Conservation (phyloP, 1,140 invertebrate genomes). For the Pteromalus puparum region DNA sequence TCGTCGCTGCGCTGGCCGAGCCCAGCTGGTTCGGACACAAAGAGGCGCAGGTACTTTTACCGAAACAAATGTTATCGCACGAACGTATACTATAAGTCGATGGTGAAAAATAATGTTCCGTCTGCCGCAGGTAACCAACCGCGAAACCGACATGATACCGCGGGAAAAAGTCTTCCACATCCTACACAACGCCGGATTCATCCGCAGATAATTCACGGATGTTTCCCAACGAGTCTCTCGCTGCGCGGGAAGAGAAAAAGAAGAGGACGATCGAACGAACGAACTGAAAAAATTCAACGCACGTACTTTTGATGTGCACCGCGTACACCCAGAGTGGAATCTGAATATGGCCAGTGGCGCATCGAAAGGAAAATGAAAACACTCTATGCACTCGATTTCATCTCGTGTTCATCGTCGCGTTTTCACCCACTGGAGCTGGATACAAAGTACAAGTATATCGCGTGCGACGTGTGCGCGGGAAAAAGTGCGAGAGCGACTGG, state of each 20-base stretch:
- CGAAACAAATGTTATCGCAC: not conserved
- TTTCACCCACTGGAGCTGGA: not conserved
- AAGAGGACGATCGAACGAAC: not conserved
- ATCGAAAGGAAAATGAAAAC: not conserved
- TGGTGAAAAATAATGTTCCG: slow-evolving; percentile 31
- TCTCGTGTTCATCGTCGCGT: not conserved
- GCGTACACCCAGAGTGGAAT: not conserved
- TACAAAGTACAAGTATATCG: too few species aligned
- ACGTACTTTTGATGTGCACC: not conserved
- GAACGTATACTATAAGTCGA: not conserved
- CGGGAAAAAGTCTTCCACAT: slow-evolving; percentile 84
- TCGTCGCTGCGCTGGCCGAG: slow-evolving; percentile 82
- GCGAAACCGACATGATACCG: slow-evolving; percentile 87
- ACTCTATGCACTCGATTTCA: not conserved
- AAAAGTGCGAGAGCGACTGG: not conserved
- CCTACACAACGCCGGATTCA: slow-evolving; percentile 82
- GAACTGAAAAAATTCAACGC: not conserved
- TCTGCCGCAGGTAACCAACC: slow-evolving; percentile 78
- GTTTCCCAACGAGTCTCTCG: not conserved
- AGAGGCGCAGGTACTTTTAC: slow-evolving; percentile 77
- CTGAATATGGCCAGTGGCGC: too few species aligned
- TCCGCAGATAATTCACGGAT: slow-evolving; percentile 61
- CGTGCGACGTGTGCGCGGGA: too few species aligned
- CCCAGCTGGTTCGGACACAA: slow-evolving; percentile 85
- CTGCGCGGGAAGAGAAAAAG: not conserved